Evolutionary conservation across 2,888 invertebrate genomes (phyloP).

Genomic region (Drosophila subquinaria): DNA sequence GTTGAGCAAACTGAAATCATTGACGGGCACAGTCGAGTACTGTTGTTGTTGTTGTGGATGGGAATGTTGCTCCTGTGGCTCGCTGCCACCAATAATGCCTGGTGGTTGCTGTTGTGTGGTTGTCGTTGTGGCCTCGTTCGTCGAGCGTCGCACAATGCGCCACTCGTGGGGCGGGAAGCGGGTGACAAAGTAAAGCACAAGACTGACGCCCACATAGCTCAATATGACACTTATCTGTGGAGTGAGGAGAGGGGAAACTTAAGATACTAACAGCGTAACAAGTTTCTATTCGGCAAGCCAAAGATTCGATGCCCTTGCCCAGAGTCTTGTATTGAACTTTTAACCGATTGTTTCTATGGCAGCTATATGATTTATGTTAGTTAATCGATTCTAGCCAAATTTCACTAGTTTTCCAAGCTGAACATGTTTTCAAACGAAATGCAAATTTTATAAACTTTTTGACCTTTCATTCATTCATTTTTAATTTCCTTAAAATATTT

Average conservation of each 20-base stretch:
- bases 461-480: no score
- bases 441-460: no score
- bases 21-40: slow-evolving; percentile 81
- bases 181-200: slow-evolving; percentile 98
- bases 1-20: slow-evolving; percentile 97
- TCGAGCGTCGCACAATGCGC: slow-evolving; percentile 88
- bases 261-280: neutral
- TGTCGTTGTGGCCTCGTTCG: slow-evolving; percentile 57
- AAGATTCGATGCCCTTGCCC: neutral
- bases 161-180: slow-evolving; percentile 99
- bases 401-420: no score
- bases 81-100: slow-evolving; percentile 81
- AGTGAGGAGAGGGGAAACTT: neutral
- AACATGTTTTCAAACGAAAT: no score
- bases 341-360: no score
- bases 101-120: slow-evolving; percentile 81
- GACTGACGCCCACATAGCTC: slow-evolving; percentile 98
- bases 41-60: slow-evolving; percentile 29
- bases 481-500: no score
- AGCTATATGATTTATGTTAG: no score
- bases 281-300: neutral
- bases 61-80: slow-evolving; percentile 38
- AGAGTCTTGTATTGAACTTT: neutral
- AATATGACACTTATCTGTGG: slow-evolving; percentile 91
- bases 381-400: no score